Evolutionary conservation across 2,888 invertebrate genomes (phyloP).

Genomic region (Plemyria rubiginata): DNA sequence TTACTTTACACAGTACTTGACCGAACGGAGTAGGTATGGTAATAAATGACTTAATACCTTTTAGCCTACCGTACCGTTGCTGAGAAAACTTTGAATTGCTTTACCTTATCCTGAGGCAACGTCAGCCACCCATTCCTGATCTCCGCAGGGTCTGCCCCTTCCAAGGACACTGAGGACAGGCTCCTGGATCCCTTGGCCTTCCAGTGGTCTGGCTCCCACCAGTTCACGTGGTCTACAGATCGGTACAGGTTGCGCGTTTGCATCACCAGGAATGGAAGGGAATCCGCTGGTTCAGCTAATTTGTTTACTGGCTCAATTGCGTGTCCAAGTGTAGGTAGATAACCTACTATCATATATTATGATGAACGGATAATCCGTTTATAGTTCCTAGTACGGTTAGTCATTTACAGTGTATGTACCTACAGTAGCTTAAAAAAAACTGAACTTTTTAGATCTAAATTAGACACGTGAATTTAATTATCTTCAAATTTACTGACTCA

Average conservation of each 20-base stretch:
- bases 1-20: no score
- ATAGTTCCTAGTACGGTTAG: background rate
- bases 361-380: background rate
- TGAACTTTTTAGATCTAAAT: no score
- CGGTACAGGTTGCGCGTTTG: constrained; percentile 60
- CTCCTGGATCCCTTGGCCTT: constrained; percentile 55
- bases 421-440: no score
- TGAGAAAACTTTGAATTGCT: background rate
- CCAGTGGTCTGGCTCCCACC: constrained; percentile 76
- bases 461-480: no score
- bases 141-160: constrained; percentile 63
- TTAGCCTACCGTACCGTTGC: no score
- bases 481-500: no score
- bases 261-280: constrained; percentile 48
- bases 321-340: background rate
- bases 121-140: constrained; percentile 79
- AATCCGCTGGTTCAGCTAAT: constrained; percentile 7
- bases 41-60: no score
- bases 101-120: constrained; percentile 64
- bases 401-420: background rate
- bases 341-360: background rate
- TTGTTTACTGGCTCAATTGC: constrained; percentile 6
- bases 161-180: constrained; percentile 65
- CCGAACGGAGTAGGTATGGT: no score
- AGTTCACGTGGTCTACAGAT: constrained; percentile 68